A percentile compares a stretch with the other conserved stretches of the same genome.
phyloP scores from a whole-genome alignment of 2,797 vertebrate genomes.

The Aulostomus chinensis region DNA sequence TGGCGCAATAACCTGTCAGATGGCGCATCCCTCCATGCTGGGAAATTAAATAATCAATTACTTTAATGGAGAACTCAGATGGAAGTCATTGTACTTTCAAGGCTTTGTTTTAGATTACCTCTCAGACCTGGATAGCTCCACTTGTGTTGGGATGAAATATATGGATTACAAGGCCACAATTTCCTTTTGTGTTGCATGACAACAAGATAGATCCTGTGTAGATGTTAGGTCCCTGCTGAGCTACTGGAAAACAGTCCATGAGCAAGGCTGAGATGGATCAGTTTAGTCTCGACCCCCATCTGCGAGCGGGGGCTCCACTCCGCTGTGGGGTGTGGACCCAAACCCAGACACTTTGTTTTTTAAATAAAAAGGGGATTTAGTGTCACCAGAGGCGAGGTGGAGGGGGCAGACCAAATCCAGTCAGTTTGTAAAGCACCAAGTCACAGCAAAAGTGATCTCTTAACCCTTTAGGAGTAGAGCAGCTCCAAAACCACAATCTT shows the following conservation, averaged over 20 bases:
- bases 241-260: background rate
- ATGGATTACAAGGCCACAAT: conserved; percentile 8
- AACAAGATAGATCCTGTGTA: background rate
- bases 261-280: background rate
- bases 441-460: no score
- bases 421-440: no score
- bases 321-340: no score
- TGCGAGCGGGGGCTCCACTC: no score
- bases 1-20: conserved; percentile 21
- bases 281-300: background rate
- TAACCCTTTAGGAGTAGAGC: no score
- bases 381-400: no score
- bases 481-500: no score
- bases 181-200: background rate
- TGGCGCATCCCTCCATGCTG: background rate
- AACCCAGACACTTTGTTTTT: no score
- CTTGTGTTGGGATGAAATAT: conserved; percentile 5
- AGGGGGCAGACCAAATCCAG: no score
- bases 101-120: conserved; percentile 11
- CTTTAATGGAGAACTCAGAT: conserved; percentile 31
- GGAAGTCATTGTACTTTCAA: conserved; percentile 7
- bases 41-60: conserved; percentile 42
- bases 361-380: no score
- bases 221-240: background rate
- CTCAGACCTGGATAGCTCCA: conserved; percentile 10